Base-by-base conservation (phyloP, 1,140 invertebrate species). In the Camponotus pennsylvanicus region DNA sequence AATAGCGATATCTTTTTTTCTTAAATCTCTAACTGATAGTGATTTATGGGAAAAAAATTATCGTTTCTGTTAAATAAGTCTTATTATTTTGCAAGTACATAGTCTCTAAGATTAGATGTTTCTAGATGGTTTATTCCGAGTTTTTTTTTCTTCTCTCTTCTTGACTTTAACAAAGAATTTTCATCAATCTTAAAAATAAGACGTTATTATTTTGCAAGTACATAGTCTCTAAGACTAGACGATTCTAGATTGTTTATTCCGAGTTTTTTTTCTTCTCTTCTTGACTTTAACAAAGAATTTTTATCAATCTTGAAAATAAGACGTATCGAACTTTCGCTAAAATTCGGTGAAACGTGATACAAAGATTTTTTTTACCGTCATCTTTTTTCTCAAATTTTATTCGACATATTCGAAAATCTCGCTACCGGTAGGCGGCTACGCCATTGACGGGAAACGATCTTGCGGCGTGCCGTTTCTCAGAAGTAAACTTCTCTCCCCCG, bases 391-490 rank as follows among this genome's bases (percentile, higher is more conserved):
- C 21, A 13, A 45, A 32, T 78, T 78, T 63, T 42, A 5, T 6
- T 45, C 9, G 15, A 7, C 15, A 8, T 1, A 52, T 52, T 49
- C 52, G 42, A 73, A 63, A 86, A 69, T 89, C 6, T 57, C 3
- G 13, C 27, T 42, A 34, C 15, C 3, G 52, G 37, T 55, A 27
- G 15, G 73, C 64, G 89, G 69, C 89, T 90, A 90, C 89, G 86
- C 89, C 82, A 90, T 83, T 90, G 89, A 90, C 63, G 76, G 61
- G 61, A 88, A 90, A 88, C 21, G 52, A 88, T 90, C 69, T 86
- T 32, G 37, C 75, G 63, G 77, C 55, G 61, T 40, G 64, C 73
- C 70, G 69, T 88, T 75, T 89, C 89, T 78, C 75, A 90, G 89
- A 90, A 90, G 86, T 88, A 90, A 84, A 88, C 88, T 77, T 64